Base-by-base conservation (phyloP, 1,140 invertebrate species). In the Pectinophora gossypiella region DNA sequence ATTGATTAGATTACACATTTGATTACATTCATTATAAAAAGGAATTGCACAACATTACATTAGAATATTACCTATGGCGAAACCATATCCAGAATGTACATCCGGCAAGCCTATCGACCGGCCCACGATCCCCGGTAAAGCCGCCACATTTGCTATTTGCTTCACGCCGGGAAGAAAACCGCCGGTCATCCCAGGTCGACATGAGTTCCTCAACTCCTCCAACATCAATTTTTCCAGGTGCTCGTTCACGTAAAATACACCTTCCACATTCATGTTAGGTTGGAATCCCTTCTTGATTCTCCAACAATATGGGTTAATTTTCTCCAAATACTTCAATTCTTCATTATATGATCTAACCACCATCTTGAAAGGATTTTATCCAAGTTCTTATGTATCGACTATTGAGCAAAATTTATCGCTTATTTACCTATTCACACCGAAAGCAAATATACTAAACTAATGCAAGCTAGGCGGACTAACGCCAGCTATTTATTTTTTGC, bases 221-320 rank as follows among this genome's bases (percentile, higher is more conserved):
- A 99, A 95, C 98, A 99, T 99, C 0, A 99, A 89, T 65, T 94
- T 95, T 85, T 99, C 98, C 51, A 99, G 88, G 19, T 92, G 92
- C 52, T 92, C 90, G 85, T 99, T 99, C 0, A 99, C 98, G 89
- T 99, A 99, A 88, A 99, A 99, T 12, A 97, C 89, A 21, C 99
- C 99, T 90, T 99, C 99, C 7, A 99, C 98, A 73, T 99, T 99
- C 98, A 99, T 99, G 68, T 99, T 99, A 1, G 98, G 97, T 65
- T 99, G 98, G 88, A 99, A 99, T 3, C 98, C 98, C 85, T 97
- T 99, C 85, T 99, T 99, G 54, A 99, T 99, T 73, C 90, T 93
- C 97, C 98, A 99, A 68, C 91, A 93, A 79, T 94, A 89, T 12
- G 94, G 89, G 71, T 90, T 93, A 12, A 99, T 91, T 87, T 95